These are phyloP conservation scores for Squalus acanthias DNA, from an alignment of 2,797 vertebrate species.

Conservation along the genomic window DNA sequence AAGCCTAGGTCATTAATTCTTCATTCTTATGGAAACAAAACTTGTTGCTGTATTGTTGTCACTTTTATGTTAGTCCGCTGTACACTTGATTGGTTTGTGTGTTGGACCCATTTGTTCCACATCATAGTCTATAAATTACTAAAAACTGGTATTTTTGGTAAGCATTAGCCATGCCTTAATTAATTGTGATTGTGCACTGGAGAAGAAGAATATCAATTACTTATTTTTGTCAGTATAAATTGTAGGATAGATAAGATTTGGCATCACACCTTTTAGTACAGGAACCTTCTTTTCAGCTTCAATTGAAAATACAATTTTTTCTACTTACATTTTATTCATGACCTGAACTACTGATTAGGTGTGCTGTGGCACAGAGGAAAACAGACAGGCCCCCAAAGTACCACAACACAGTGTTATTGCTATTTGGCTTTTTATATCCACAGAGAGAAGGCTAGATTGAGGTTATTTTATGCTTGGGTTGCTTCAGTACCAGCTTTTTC, in stretches of 20 bases:
- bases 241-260: slow-evolving; percentile 18
- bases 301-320: slow-evolving; percentile 46
- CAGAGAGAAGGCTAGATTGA: slow-evolving; percentile 64
- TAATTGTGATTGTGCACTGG: slow-evolving; percentile 18
- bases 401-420: slow-evolving; percentile 50
- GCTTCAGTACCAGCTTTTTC: slow-evolving; percentile 63
- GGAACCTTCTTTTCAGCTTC: slow-evolving; percentile 50
- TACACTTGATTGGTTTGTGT: slow-evolving; percentile 21
- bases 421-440: slow-evolving; percentile 62
- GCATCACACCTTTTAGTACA: slow-evolving; percentile 22
- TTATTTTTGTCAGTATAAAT: slow-evolving; percentile 15
- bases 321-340: slow-evolving; percentile 50
- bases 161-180: not conserved
- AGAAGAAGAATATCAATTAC: not conserved
- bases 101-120: slow-evolving; percentile 11
- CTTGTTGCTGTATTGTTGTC: slow-evolving; percentile 34
- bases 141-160: not conserved
- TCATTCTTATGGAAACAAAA: slow-evolving; percentile 11
- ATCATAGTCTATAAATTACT: not conserved
- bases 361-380: slow-evolving; percentile 64
- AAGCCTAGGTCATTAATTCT: slow-evolving; percentile 29
- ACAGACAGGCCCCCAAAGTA: slow-evolving; percentile 42
- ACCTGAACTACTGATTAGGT: slow-evolving; percentile 49
- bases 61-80: not conserved
- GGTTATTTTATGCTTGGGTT: slow-evolving; percentile 71